A percentile compares a stretch with the other conserved stretches of the same genome.
These are phyloP conservation scores for Calliopum simillimum DNA, from an alignment of 2,888 invertebrate genomes.

Conservation along the genomic window DNA sequence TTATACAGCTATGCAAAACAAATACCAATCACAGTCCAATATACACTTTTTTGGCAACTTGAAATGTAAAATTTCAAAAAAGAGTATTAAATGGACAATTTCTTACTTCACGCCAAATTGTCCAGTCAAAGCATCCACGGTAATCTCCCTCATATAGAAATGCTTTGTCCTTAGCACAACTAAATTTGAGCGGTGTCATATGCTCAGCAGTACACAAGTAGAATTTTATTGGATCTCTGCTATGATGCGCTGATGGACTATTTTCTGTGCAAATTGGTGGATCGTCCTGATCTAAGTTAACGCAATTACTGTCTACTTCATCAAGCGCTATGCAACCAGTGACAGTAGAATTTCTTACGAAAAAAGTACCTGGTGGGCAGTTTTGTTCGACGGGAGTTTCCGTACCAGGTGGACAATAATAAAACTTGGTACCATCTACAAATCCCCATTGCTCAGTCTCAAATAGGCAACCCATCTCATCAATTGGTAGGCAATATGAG, in stretches of 20 bases:
- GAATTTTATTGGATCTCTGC: constrained; percentile 45
- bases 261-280: constrained; percentile 40
- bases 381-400: constrained; percentile 43
- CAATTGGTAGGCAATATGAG: no score
- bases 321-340: constrained; percentile 49
- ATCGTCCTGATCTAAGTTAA: constrained; percentile 25
- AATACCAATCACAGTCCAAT: no score
- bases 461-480: constrained; percentile 47
- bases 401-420: constrained; percentile 43
- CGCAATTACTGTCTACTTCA: constrained; percentile 42
- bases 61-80: no score
- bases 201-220: constrained; percentile 45
- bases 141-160: constrained; percentile 46
- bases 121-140: constrained; percentile 51
- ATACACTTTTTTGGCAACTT: no score
- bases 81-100: no score
- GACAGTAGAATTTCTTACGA: constrained; percentile 49
- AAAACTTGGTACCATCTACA: constrained; percentile 47
- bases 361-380: constrained; percentile 46
- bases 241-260: constrained; percentile 42
- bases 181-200: constrained; percentile 35
- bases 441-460: constrained; percentile 47
- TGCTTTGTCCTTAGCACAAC: constrained; percentile 44
- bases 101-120: constrained; percentile 46
- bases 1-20: no score